A percentile compares a stretch with the other conserved stretches of the same genome.
phyloP scores from a whole-genome alignment of 1,140 invertebrate genomes.

The Bathynomus jamesi region DNA sequence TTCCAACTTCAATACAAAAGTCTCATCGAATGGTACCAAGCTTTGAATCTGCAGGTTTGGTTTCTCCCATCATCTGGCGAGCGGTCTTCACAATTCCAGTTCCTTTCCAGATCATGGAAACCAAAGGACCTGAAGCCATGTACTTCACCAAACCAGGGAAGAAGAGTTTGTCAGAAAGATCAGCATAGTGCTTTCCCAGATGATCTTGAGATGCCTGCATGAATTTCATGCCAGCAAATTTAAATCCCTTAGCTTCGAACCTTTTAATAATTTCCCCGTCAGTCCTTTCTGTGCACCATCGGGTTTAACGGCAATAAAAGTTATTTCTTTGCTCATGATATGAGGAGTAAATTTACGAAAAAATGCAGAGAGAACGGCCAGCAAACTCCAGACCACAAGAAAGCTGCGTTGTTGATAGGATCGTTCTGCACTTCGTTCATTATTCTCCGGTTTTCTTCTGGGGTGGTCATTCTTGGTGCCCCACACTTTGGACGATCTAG shows the following conservation, averaged over 20 bases:
- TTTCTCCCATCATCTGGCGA: slow-evolving; percentile 89
- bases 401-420: no score
- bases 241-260: slow-evolving; percentile 95
- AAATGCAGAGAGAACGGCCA: no score
- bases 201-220: slow-evolving; percentile 62
- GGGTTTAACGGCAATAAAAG: slow-evolving; percentile 97
- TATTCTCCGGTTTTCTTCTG: no score
- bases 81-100: slow-evolving; percentile 90
- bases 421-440: no score
- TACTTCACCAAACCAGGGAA: slow-evolving; percentile 91
- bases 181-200: slow-evolving; percentile 78
- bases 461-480: no score
- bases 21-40: slow-evolving; percentile 95
- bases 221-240: slow-evolving; percentile 68
- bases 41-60: slow-evolving; percentile 83
- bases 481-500: no score
- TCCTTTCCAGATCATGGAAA: slow-evolving; percentile 98
- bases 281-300: slow-evolving; percentile 95
- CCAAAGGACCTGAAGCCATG: slow-evolving; percentile 94
- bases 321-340: no score
- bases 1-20: slow-evolving; percentile 85
- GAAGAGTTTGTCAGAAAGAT: slow-evolving; percentile 78
- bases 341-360: no score
- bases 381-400: neutral
- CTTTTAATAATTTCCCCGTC: slow-evolving; percentile 90